phyloP scores from a whole-genome alignment of 2,797 vertebrate species.

The Enteromius trimaculatus region DNA sequence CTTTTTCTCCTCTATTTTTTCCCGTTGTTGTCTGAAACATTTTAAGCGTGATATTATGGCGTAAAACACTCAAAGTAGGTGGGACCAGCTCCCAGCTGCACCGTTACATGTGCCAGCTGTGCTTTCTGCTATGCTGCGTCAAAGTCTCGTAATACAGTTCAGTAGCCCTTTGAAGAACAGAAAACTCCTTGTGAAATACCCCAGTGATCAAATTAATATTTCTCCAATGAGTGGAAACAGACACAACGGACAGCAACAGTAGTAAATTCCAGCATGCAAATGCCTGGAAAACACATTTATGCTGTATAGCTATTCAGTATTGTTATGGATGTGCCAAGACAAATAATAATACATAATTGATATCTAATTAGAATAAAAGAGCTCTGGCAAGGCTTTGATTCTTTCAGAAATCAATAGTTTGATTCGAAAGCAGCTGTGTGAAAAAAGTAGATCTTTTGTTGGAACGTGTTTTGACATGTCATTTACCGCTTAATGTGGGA shows the following conservation, averaged over 20 bases:
- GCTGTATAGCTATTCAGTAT: conserved; percentile 43
- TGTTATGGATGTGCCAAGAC: conserved; percentile 49
- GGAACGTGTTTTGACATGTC: conserved; percentile 51
- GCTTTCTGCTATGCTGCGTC: conserved; percentile 70
- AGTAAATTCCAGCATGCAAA: conserved; percentile 60
- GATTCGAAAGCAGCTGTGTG: conserved; percentile 59
- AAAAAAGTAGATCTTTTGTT: conserved; percentile 65
- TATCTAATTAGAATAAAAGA: conserved; percentile 71
- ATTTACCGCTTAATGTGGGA: conserved; percentile 70
- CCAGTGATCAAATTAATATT: conserved; percentile 70
- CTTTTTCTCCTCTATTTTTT: background rate
- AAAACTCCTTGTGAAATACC: conserved; percentile 65
- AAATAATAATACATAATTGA: conserved; percentile 68
- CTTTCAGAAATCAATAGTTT: conserved; percentile 54
- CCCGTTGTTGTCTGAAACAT: conserved; percentile 41
- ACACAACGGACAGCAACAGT: conserved; percentile 62
- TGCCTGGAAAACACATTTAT: conserved; percentile 70
- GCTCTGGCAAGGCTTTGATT: conserved; percentile 61
- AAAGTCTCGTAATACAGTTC: conserved; percentile 72
- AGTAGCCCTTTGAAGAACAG: conserved; percentile 71
- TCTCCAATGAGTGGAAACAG: conserved; percentile 61
- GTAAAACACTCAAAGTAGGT: conserved; percentile 72
- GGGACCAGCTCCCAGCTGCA: conserved; percentile 77
- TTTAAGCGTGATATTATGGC: conserved; percentile 72
- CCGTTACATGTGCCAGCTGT: conserved; percentile 76